Percentiles rank a stretch among this genome's conserved stretches.
phyloP scores from a whole-genome alignment of 2,888 invertebrate species.

The Smittia aterrima region DNA sequence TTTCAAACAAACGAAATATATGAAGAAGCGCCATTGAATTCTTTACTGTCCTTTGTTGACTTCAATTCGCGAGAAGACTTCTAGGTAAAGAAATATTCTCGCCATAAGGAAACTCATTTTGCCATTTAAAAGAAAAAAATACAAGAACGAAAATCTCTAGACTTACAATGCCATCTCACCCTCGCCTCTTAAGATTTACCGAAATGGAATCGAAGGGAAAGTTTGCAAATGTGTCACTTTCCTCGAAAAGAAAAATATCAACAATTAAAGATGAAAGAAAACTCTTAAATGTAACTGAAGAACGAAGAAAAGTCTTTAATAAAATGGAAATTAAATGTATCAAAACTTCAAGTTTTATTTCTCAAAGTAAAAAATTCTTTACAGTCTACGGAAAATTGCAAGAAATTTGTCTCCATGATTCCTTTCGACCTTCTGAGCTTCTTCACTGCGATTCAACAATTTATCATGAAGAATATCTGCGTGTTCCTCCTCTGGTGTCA shows the following conservation, averaged over 20 bases:
- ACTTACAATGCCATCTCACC: too few species aligned
- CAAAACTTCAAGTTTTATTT: not conserved
- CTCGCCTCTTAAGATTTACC: too few species aligned
- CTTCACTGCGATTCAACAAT: constrained; percentile 90
- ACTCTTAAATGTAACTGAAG: constrained; percentile 5
- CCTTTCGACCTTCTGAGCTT: constrained; percentile 95
- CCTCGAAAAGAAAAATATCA: too few species aligned
- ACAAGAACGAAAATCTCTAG: too few species aligned
- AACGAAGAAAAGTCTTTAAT: not conserved
- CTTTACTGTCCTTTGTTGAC: too few species aligned
- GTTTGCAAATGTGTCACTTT: too few species aligned
- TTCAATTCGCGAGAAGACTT: too few species aligned
- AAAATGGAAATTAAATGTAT: constrained; percentile 21
- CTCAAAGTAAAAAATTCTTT: too few species aligned
- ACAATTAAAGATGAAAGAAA: not conserved
- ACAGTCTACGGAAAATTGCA: constrained; percentile 71
- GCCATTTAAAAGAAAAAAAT: not conserved
- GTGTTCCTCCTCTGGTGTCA: constrained; percentile 73
- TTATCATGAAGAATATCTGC: constrained; percentile 84
- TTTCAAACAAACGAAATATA: too few species aligned
- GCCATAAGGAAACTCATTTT: not conserved
- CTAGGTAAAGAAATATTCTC: not conserved
- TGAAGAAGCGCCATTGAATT: too few species aligned
- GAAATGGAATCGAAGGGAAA: too few species aligned
- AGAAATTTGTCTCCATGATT: constrained; percentile 92